A percentile compares a stretch with the other conserved stretches of the same genome.
Evolutionary conservation across 2,888 invertebrate genomes (phyloP).

Genomic region (Macaria notata): DNA sequence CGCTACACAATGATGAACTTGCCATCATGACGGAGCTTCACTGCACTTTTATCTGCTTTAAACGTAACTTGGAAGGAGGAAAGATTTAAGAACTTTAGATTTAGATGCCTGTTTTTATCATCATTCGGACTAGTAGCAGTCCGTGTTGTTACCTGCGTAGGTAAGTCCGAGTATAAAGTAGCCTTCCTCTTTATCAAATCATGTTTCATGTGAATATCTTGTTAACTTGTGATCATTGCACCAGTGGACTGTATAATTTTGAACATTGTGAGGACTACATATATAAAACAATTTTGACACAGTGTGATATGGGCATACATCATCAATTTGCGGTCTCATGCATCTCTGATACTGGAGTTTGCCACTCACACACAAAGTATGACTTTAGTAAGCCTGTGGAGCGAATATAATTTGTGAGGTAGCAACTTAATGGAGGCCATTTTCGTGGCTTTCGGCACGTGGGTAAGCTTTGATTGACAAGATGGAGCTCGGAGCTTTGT

Average conservation of each 20-base stretch:
- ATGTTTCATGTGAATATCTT: too few species aligned
- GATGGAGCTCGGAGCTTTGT: conserved; percentile 17
- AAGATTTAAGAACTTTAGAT: too few species aligned
- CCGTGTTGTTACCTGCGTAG: background rate
- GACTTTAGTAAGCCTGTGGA: too few species aligned
- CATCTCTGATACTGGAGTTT: too few species aligned
- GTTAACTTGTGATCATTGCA: too few species aligned
- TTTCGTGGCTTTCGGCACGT: conserved; percentile 16
- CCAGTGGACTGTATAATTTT: too few species aligned
- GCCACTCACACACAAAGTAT: too few species aligned
- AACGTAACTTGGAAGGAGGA: background rate
- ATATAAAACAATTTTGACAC: too few species aligned
- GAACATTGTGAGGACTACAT: too few species aligned
- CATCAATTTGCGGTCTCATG: background rate
- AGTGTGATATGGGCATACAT: background rate
- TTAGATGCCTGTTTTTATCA: too few species aligned
- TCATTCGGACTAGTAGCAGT: too few species aligned
- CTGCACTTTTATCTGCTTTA: conserved; percentile 15
- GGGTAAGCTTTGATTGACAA: conserved; percentile 14
- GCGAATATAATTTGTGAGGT: background rate
- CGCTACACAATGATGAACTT: conserved; percentile 16
- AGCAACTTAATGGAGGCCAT: conserved; percentile 9
- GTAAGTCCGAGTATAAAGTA: background rate
- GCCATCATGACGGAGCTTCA: conserved; percentile 1
- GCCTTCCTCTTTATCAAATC: too few species aligned